Base-by-base conservation (phyloP, 2,113 vertebrate genomes). In the Desmodus rotundus region DNA sequence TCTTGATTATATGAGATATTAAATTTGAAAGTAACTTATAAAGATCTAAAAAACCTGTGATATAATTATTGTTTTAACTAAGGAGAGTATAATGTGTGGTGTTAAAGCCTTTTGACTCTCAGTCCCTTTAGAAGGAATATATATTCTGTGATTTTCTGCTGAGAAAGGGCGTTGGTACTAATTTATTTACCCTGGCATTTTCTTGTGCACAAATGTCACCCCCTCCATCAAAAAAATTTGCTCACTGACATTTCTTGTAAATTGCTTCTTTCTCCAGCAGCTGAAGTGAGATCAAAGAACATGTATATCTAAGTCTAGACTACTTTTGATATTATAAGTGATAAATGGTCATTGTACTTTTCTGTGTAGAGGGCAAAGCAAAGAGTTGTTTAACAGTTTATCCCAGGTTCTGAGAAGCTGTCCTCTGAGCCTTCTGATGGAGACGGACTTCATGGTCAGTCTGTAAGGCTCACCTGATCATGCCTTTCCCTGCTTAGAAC, bases 131-230 rank as follows among this genome's bases (percentile, higher is more conserved):
- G 36, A 50, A 7, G 47, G 28, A 65, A 38, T 47, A 24, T 43
- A 72, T 56, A 65, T 89, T 91, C 31, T 89, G 20, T 67, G 20
- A 17, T 80, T 83, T 96, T 93, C 63, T 91, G 68, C 65, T 94
- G 33, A 84, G 36, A 77, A 28, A 19, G 65, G 28, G 31, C 73
- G 33, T 86, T n/a, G n/a, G 47, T 85, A 36, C 61, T 98, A 87
- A 88, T 95, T 91, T 92, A 96, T 87, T 93, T 94, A 93, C 67
- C 19, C 80, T 82, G 81, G 81, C 45, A 90, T 97, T 96, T 95
- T 73, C 52, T 81, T 81, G 61, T 91, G 31, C 20, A 93, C 45
- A 93, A 96, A 95, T 92, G 50, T 95, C 92, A 94, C 68, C 73
- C 54, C 11, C 56, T 95, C 45, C 14, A 77, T 91, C 20, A 19